Evolutionary conservation across 2,113 vertebrate species (phyloP), one percentile per base, ranked within the genome.

Genomic region (Cynocephalus volans): DNA sequence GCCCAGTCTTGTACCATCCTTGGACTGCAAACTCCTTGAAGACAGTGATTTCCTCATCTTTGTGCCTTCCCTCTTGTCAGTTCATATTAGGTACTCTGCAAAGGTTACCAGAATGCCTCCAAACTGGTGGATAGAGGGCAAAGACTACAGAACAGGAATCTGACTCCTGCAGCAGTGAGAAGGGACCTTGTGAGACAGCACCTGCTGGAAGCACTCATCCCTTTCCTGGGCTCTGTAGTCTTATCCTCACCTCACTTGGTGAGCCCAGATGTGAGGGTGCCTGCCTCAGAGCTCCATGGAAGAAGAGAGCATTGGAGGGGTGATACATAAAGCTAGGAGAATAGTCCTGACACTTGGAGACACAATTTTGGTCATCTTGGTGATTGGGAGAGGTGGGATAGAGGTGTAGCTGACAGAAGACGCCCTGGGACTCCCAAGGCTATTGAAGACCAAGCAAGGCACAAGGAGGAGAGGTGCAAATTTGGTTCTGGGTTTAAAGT

Each of bases 361-460:
- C 36, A 77, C 45, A 56, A 21, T 26, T 80, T 80, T 70, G 23
- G 12, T 72, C 48, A 41, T 54, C 19, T 36, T 52, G 58, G 73
- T 3, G 6, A 33, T 41, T 41, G 58, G 56, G 1, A 1, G 36
- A 12, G 13, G 6, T 19, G n/a, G 18, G 26, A 3, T 3, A 50
- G 52, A 24, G 31, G 19, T 84, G 80, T 41, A 1, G 13, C 23
- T 48, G 8, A 41, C 8, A 50, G 50, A 75, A 93, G 77, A 54
- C 13, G 6, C 5, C 12, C 24, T n/a, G 26, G 72, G 58, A 36
- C 45, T 84, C 70, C 36, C 26, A 18, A 64, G 15, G 23, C 17
- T 76, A 75, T 31, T 58, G 14, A 48, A 93, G 18, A 81, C 33
- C 52, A 41, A 6, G 62, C 52, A 41, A 6, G 62, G 23, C n/a